Evolutionary conservation across 2,888 invertebrate genomes (phyloP).

Genomic region (Perdita meconis): DNA sequence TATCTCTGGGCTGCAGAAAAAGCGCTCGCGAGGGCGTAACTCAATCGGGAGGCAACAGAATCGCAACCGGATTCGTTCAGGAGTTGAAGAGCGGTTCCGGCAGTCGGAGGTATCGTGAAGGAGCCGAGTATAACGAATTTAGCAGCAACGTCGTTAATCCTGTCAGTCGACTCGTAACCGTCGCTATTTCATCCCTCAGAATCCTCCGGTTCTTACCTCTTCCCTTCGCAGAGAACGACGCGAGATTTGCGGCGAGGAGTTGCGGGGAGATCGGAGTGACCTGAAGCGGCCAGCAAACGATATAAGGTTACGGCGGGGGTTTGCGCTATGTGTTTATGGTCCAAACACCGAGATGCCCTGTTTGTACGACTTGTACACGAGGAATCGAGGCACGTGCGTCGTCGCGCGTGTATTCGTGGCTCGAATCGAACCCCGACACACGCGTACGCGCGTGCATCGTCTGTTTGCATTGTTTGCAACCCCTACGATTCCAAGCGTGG

Average conservation of each 20-base stretch:
- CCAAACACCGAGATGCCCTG: conserved; percentile 32
- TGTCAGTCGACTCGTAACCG: conserved; percentile 39
- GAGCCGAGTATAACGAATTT: conserved; percentile 62
- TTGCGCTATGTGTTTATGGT: conserved; percentile 47
- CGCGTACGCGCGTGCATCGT: conserved; percentile 23
- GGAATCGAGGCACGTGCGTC: conserved; percentile 25
- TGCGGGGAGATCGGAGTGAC: conserved; percentile 49
- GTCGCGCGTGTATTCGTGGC: neutral
- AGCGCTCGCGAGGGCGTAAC: neutral
- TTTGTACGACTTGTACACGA: conserved; percentile 39
- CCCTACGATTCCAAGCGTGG: conserved; percentile 1
- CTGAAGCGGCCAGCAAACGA: conserved; percentile 61
- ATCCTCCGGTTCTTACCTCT: conserved; percentile 29
- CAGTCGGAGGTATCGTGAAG: neutral
- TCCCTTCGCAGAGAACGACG: neutral
- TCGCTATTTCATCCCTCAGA: conserved; percentile 49
- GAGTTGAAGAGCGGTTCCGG: neutral
- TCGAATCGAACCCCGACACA: conserved; percentile 49
- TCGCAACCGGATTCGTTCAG: conserved; percentile 1
- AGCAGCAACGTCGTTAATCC: conserved; percentile 51
- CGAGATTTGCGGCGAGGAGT: conserved; percentile 28
- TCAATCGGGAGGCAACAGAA: neutral
- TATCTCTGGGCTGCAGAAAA: neutral
- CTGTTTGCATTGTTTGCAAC: conserved; percentile 23
- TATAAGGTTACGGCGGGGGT: conserved; percentile 69